These are phyloP conservation scores for Corythoichthys haematopterus DNA, from an alignment of 2,113 vertebrate species.

Conservation along the genomic window DNA sequence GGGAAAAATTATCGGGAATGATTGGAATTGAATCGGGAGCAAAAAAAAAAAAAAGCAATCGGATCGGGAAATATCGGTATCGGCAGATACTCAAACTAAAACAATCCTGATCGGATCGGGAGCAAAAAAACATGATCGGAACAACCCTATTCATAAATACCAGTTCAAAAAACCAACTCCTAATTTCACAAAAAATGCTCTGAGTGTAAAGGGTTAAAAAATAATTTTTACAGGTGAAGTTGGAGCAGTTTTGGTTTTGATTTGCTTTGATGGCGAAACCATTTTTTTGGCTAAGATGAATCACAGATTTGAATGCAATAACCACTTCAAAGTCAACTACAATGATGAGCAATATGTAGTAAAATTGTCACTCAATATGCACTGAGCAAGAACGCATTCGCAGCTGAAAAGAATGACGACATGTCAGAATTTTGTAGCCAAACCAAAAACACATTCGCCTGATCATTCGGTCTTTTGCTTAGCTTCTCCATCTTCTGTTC, in stretches of 20 bases:
- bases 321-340: not conserved
- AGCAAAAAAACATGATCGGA: too few species aligned
- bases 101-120: too few species aligned
- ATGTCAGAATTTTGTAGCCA: conserved; percentile 12
- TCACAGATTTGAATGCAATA: not conserved
- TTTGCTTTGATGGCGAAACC: not conserved
- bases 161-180: too few species aligned
- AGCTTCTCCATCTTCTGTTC: conserved; percentile 20
- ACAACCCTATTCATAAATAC: too few species aligned
- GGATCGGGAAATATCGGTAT: too few species aligned
- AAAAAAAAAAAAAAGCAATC: too few species aligned
- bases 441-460: conserved; percentile 21
- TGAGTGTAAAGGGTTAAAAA: too few species aligned
- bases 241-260: conserved; percentile 6
- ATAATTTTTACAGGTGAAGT: not conserved
- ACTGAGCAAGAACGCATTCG: conserved; percentile 14
- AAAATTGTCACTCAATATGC: conserved; percentile 29
- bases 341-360: conserved; percentile 6
- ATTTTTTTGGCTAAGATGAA: not conserved
- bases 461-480: conserved; percentile 30
- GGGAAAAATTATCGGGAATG: too few species aligned
- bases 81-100: too few species aligned
- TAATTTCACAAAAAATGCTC: too few species aligned
- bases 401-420: conserved; percentile 18
- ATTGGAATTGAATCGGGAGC: too few species aligned